Evolutionary conservation across 2,888 invertebrate species (phyloP), one percentile per base, ranked within the genome.

Genomic region (Cheilosia pagana): DNA sequence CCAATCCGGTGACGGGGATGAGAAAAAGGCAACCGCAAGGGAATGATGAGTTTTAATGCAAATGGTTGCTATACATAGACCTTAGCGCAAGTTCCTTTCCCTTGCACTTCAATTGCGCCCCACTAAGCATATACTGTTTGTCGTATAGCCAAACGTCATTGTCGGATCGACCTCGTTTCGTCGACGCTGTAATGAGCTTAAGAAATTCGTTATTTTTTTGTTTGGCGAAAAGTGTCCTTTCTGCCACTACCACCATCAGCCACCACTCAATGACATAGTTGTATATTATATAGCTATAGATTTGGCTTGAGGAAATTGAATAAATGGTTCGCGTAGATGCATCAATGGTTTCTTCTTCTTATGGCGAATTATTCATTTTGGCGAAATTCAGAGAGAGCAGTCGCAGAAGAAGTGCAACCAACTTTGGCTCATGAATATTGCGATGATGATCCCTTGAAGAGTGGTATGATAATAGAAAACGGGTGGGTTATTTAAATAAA

Each of bases 41-140:
- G 63, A 68, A 62, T 28, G 55, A 74, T 74, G 68, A 65, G 75
- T 83, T 70, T 65, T 75, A 75, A 83, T 83, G 79, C 83, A 70
- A 78, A 83, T 68, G 67, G 68, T 53, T 74, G 74, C 74, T 59
- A 45, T 45, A 52, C 55, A 78, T 60, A 71, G 65, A 82, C 31
- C 57, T 48, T 43, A 68, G 75, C 31, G 52, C n/a, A n/a, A n/a
- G 28, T 28, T 28, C 28, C 28, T 28, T 14, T 70, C 75, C 41
- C 48, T 75, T 62, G 23, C 63, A 53, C 59, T 76, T 31, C 19
- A 70, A 16, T 72, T 63, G 31, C 45, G 48, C 52, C 55, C 39
- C 50, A 39, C 62, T 67, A 45, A 45, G 60, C 39, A 19, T 10
- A 23, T 35, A 23, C 21, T 12, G 23, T 12, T 50, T 50, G 50